Base-by-base conservation (phyloP, 1,140 invertebrate genomes). In the Drosophila insularis region DNA sequence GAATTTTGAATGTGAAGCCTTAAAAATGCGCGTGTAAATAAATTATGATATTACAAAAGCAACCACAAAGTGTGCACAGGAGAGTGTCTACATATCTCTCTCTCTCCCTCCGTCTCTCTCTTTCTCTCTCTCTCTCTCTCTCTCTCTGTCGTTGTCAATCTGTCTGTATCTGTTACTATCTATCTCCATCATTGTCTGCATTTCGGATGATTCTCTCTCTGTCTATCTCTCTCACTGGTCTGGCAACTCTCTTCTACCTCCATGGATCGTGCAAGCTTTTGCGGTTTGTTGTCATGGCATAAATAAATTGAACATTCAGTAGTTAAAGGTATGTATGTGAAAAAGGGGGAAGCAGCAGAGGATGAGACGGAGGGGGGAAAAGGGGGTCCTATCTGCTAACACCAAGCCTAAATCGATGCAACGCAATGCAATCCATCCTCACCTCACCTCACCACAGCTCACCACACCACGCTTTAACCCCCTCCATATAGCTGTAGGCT, bases 1-100 rank as follows among this genome's bases (percentile, higher is more conserved):
- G 79, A 55, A 82, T 87, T 89, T 87, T 74, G 64, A 80, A 75
- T 74, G 75, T 35, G 81, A 87, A 87, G 70, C 80, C 80, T 53
- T 80, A 82, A 71, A 82, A 87, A 63, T 79, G 82, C 68, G 76
- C 71, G 56, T 70, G 67, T 68, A 73, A 89, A 81, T 80, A 78
- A 85, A 71, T 85, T 85, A 87, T 81, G 63, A 66, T 66, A 64
- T 70, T 77, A 69, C 74, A 76, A 78, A 68, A 84, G 37, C 58
- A 84, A 81, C 81, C 81, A 85, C 81, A 85, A 68, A 69, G 65
- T 75, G 73, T 68, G 73, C 73, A 68, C 73, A 59, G 62, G 59
- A 61, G 32, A 13, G 21, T 17, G 59, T n/a, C 72, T 39, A 27
- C 27, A 32, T 10, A 1, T 1, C 35, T 19, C 14, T 17, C 53